Conservation (phyloP, 1,140 invertebrate species). For the Hyles euphorbiae region DNA sequence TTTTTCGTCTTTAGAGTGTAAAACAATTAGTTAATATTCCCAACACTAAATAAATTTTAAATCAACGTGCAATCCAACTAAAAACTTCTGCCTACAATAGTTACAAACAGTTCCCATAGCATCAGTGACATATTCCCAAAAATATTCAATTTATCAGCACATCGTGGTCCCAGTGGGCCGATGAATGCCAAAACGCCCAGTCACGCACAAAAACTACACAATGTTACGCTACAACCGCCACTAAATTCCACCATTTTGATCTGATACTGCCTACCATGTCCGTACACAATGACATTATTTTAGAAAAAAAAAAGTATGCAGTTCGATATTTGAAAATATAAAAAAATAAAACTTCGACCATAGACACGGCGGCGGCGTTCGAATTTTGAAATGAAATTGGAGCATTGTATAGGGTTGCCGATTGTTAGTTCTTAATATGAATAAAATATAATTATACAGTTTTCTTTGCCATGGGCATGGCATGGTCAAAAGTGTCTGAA, state of each 20-base stretch:
- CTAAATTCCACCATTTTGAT: conserved; percentile 54
- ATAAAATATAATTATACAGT: too few relatives aligned
- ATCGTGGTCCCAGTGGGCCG: too few relatives aligned
- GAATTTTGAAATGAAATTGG: conserved; percentile 54
- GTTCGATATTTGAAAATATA: conserved; percentile 43
- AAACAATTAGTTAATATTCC: too few relatives aligned
- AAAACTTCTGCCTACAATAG: too few relatives aligned
- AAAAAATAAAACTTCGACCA: conserved; percentile 47
- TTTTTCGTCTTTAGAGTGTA: too few relatives aligned
- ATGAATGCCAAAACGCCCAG: conserved; percentile 33
- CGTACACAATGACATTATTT: conserved; percentile 68
- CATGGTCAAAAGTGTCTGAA: too few relatives aligned
- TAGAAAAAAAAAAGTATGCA: conserved; percentile 57
- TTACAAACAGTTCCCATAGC: too few relatives aligned
- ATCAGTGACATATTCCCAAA: too few relatives aligned
- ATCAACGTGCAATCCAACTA: too few relatives aligned
- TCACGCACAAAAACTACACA: conserved; percentile 47
- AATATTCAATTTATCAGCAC: too few relatives aligned
- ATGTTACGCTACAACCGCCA: conserved; percentile 33
- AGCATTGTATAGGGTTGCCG: conserved; percentile 46
- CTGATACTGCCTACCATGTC: conserved; percentile 52
- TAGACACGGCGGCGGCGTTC: conserved; percentile 48
- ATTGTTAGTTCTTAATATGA: background rate
- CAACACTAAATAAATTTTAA: too few relatives aligned
- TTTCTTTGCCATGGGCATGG: too few relatives aligned